phyloP scores from a whole-genome alignment of 2,888 invertebrate genomes.

The Tipula helvola region DNA sequence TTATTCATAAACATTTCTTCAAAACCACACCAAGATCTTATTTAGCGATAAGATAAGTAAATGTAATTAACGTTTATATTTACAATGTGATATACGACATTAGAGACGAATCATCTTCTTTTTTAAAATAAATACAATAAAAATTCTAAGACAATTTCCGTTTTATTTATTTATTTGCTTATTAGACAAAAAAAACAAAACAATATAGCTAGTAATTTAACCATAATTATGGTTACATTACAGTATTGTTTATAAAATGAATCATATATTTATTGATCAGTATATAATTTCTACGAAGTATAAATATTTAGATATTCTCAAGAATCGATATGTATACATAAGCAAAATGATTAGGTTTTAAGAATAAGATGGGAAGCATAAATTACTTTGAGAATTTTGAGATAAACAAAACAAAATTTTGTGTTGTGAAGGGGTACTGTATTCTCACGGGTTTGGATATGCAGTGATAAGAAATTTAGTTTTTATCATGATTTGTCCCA shows the following conservation, averaged over 20 bases:
- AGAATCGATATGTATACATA: background rate
- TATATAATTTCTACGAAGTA: background rate
- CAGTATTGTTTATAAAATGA: background rate
- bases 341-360: background rate
- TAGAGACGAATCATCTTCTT: background rate
- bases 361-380: background rate
- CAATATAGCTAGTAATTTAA: background rate
- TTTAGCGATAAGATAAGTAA: background rate
- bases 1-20: background rate
- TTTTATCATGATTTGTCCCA: background rate
- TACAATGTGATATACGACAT: background rate
- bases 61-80: background rate
- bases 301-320: background rate
- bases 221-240: background rate
- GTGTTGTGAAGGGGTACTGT: background rate
- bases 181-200: background rate
- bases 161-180: background rate
- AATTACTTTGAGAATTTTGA: background rate
- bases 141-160: background rate
- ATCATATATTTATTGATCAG: background rate
- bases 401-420: background rate
- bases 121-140: background rate
- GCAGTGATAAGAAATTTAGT: background rate
- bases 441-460: background rate
- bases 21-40: background rate